Evolutionary conservation across 2,113 vertebrate species (phyloP).

Genomic region (Mirza zaza): DNA sequence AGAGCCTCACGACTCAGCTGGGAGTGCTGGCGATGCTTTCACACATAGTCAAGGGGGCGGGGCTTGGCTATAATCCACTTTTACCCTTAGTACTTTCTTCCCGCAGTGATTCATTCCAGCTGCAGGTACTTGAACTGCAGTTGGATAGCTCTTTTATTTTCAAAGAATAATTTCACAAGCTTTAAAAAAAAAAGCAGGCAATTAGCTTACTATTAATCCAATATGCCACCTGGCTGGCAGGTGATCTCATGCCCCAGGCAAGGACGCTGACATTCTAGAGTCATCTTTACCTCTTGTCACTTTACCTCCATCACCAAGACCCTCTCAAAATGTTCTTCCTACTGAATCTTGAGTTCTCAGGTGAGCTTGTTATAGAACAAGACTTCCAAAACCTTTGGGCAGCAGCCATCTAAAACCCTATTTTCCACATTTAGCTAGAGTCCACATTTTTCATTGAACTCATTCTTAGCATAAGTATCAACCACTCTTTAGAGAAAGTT

Average conservation of each 20-base stretch:
- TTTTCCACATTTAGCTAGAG: not conserved
- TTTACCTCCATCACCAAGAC: not conserved
- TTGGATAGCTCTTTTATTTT: slow-evolving; percentile 7
- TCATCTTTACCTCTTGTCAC: not conserved
- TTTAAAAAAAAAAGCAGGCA: not conserved
- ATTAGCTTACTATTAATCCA: slow-evolving; percentile 1
- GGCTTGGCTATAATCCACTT: not conserved
- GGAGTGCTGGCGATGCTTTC: not conserved
- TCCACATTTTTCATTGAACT: not conserved
- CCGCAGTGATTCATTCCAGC: not conserved
- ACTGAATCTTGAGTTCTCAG: not conserved
- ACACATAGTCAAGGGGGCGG: not conserved
- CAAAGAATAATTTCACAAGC: slow-evolving; percentile 42
- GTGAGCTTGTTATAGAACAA: not conserved
- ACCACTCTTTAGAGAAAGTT: not conserved
- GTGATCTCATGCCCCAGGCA: not conserved
- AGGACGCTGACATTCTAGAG: not conserved
- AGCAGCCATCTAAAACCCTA: not conserved
- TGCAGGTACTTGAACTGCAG: not conserved
- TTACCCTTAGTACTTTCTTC: not conserved
- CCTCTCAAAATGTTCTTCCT: not conserved
- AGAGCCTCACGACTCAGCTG: not conserved
- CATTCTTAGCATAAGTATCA: not conserved
- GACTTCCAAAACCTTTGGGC: not conserved
- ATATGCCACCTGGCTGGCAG: not conserved